Base-by-base conservation (phyloP, 2,113 vertebrate species). In the Tenrec ecaudatus region DNA sequence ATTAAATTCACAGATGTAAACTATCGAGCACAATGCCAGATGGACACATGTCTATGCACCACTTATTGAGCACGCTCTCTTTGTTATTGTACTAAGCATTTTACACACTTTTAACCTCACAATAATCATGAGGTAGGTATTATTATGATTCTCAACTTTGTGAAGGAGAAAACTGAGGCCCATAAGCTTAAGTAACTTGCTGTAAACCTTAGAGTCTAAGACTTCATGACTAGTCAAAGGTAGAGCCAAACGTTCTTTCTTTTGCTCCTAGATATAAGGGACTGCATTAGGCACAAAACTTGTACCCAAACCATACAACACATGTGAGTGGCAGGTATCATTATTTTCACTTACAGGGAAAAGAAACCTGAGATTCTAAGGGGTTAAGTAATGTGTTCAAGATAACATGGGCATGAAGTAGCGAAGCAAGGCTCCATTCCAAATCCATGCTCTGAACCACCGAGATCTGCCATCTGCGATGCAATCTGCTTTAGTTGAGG, bases 1-100 rank as follows among this genome's bases (percentile, higher is more conserved):
- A 93, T 66, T 22, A 83, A 92, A 77, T 53, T 1, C 83, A 86
- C 19, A 89, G 40, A 94, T 90, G 2, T 57, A 94, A 93, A 86
- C 3, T 82, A 87, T 31, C 71, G 15, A 93, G 33, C 71, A 94
- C 40, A 89, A 73, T 77, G 47, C 66, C 53, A 69, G 36, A 78
- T 11, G 25, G 43, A 27, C 62, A 89, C 23, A 89, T 3, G 16
- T 94, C 53, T 85, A 36, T 38, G n/a, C 64, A 81, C 33, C 25
- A 80, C 17, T 95, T 92, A 84, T 0, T 47, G 75, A 95, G 25
- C 19, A 66, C 60, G 7, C 93, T 73, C 66, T 90, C 11, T 62
- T 19, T 62, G 47, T 76, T 88, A 92, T 20, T 82, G 20, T 8
- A 10, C 8, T 92, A 93, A 89, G 90, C 7, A 66, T 77, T 95